A percentile compares a stretch with the other conserved stretches of the same genome.
Conservation (phyloP, 2,797 vertebrate species). For the Coracias cyanogaster region DNA sequence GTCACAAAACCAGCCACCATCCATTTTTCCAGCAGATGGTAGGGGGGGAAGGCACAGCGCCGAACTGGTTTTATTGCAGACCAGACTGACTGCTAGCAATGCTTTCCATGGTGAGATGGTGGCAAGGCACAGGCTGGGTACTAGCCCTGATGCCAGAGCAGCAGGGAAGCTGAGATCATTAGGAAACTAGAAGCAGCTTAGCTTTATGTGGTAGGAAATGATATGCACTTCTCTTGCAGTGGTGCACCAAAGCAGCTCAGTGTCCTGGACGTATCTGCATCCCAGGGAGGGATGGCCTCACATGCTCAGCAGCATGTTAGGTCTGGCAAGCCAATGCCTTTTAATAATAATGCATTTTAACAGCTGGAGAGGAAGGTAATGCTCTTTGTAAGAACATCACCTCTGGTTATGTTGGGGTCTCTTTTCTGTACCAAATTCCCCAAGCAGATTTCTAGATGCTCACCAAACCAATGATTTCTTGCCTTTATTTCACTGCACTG, state of each 20-base stretch:
- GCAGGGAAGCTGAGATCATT: background rate
- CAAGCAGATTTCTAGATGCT: background rate
- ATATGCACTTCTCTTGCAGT: background rate
- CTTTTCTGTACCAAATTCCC: background rate
- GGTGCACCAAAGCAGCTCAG: background rate
- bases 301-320: accelerated
- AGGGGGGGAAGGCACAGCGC: background rate
- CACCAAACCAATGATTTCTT: background rate
- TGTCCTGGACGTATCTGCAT: accelerated
- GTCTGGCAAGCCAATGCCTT: background rate
- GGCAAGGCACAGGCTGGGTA: background rate
- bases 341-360: background rate
- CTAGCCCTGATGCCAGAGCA: background rate
- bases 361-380: background rate
- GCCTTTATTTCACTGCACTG: background rate
- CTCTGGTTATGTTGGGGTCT: background rate
- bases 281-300: background rate
- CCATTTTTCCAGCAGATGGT: accelerated
- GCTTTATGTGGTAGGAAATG: background rate
- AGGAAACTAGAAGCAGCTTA: background rate
- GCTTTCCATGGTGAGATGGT: background rate
- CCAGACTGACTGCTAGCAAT: background rate
- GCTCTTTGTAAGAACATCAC: background rate
- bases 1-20: background rate
- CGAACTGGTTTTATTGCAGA: accelerated